Evolutionary conservation across 2,113 vertebrate genomes (phyloP).

Genomic region (Phainopepla nitens): DNA sequence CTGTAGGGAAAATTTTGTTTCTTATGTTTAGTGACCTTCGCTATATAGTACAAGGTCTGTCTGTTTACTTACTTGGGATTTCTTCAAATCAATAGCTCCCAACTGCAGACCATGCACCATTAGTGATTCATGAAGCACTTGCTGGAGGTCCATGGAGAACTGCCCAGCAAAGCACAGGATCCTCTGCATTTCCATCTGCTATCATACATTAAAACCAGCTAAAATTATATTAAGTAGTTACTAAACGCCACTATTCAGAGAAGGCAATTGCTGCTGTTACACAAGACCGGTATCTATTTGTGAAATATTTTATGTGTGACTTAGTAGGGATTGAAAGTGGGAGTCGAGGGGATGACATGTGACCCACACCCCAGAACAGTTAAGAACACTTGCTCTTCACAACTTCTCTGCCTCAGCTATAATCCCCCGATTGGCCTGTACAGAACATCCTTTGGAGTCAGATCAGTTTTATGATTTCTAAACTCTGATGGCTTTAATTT

Average conservation of each 20-base stretch:
- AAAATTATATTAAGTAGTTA: not conserved
- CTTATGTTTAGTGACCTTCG: conserved; percentile 19
- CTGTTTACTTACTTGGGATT: not conserved
- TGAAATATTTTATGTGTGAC: not conserved
- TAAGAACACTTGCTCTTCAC: not conserved
- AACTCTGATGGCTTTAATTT: conserved; percentile 42
- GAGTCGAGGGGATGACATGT: not conserved
- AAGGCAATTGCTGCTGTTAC: not conserved
- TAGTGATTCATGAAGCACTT: not conserved
- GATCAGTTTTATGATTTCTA: conserved; percentile 17
- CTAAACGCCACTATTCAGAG: not conserved
- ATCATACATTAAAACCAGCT: not conserved
- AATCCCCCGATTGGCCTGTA: not conserved
- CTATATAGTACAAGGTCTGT: not conserved
- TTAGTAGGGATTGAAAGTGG: not conserved
- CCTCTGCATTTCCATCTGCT: not conserved
- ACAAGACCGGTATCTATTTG: not conserved
- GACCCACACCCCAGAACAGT: not conserved
- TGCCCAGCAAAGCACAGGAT: not conserved
- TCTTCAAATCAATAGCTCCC: conserved; percentile 11
- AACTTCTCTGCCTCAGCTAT: not conserved
- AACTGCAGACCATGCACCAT: not conserved
- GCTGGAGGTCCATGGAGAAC: not conserved
- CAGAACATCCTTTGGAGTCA: not conserved
- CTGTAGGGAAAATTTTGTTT: not conserved